Evolutionary conservation across 2,113 vertebrate species (phyloP).

Genomic region (Nannospalax galili): DNA sequence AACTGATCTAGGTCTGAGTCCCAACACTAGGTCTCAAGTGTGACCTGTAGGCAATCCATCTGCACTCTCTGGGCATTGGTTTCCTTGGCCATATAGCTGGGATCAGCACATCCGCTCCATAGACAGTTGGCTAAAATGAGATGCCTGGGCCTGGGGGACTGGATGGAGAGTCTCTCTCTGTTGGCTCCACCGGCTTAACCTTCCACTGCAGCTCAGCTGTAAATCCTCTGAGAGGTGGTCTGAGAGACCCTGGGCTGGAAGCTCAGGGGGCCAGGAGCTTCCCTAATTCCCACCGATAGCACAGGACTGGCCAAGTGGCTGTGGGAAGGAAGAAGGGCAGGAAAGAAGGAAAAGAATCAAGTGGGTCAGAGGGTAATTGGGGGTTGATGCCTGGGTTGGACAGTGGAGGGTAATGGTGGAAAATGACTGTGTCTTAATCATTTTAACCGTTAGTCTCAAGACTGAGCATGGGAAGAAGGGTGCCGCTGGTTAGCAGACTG

Average conservation of each 20-base stretch:
- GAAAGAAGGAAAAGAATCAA: background rate
- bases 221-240: background rate
- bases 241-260: background rate
- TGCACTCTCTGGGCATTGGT: background rate
- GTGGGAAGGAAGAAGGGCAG: background rate
- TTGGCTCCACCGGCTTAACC: background rate
- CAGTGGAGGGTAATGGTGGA: background rate
- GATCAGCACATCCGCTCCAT: background rate
- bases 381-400: background rate
- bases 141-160: background rate
- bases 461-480: background rate
- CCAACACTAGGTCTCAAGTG: background rate
- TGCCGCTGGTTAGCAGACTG: background rate
- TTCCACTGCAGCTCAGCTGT: too few relatives aligned
- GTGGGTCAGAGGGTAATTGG: background rate
- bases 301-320: background rate
- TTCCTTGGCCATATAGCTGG: background rate
- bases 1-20: background rate
- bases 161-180: too few relatives aligned
- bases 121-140: background rate
- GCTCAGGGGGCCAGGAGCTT: background rate
- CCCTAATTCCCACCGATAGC: background rate
- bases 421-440: background rate
- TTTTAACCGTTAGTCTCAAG: slow-evolving; percentile 40
- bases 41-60: background rate